Percentiles rank a stretch among this genome's conserved stretches.
Conservation (phyloP, 2,797 vertebrate genomes). For the Manis crassicaudata region DNA sequence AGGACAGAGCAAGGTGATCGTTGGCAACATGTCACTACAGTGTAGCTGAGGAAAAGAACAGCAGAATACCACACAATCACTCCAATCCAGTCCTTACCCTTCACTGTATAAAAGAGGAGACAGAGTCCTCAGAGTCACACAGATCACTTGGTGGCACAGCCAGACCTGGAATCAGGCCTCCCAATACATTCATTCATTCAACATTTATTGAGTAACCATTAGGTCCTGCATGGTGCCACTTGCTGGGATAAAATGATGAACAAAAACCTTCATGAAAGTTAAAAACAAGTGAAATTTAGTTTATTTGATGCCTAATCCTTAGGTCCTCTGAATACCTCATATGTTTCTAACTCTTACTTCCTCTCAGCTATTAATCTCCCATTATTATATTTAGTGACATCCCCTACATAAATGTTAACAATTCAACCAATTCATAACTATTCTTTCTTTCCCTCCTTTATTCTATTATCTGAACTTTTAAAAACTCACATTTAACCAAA, state of each 20-base stretch:
- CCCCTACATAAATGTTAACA: not conserved
- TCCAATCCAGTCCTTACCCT: not conserved
- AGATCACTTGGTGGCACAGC: not conserved
- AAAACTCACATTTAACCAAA: constrained; percentile 8
- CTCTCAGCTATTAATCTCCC: not conserved
- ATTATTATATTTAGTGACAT: not conserved
- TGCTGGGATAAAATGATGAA: not conserved
- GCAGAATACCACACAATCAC: not conserved
- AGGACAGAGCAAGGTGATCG: not conserved
- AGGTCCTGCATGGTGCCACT: not conserved
- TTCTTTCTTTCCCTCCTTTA: not conserved
- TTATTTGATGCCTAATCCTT: not conserved
- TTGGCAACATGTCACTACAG: too few species aligned
- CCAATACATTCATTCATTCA: not conserved
- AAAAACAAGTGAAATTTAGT: not conserved
- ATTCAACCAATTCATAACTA: not conserved
- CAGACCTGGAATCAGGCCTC: not conserved
- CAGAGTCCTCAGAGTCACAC: not conserved
- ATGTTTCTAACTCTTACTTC: not conserved
- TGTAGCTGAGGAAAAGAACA: not conserved
- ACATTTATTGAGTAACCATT: not conserved
- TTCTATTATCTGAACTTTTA: not conserved
- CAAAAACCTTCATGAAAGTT: not conserved
- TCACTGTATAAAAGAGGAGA: not conserved
- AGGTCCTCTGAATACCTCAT: not conserved